These are phyloP conservation scores for Drosophila anomalata DNA, from an alignment of 2,888 invertebrate genomes.

Conservation along the genomic window DNA sequence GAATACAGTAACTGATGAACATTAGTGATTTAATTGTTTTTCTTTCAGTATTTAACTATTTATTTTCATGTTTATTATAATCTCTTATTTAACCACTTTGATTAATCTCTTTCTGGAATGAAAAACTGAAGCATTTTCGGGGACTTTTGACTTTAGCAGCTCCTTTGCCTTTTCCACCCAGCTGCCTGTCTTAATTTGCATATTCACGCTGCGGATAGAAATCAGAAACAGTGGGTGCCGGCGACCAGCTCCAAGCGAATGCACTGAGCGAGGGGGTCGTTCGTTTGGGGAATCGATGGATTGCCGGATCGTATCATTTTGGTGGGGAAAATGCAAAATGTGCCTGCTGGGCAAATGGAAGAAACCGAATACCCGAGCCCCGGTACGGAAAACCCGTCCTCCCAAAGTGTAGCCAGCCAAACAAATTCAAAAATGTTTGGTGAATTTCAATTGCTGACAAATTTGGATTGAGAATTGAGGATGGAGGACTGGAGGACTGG, in stretches of 20 bases:
- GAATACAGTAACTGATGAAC: slow-evolving; percentile 24
- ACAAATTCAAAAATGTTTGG: slow-evolving; percentile 80
- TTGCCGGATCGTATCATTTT: slow-evolving; percentile 17
- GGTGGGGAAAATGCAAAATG: slow-evolving; percentile 69
- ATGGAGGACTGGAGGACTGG: too few species aligned
- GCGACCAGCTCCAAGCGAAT: slow-evolving; percentile 33
- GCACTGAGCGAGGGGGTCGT: slow-evolving; percentile 45
- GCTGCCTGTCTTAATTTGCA: slow-evolving; percentile 62
- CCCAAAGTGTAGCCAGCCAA: slow-evolving; percentile 56
- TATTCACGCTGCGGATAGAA: slow-evolving; percentile 79
- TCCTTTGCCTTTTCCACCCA: slow-evolving; percentile 17
- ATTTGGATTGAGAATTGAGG: slow-evolving; percentile 37
- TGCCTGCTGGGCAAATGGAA: slow-evolving; percentile 73
- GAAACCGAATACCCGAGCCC: slow-evolving; percentile 26
- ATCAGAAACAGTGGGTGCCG: slow-evolving; percentile 77
- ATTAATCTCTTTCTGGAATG: slow-evolving; percentile 1
- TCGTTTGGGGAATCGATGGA: slow-evolving; percentile 56
- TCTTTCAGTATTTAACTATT: background rate
- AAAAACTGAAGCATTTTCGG: slow-evolving; percentile 19
- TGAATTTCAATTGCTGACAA: slow-evolving; percentile 80
- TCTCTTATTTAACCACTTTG: slow-evolving; percentile 20
- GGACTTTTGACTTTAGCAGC: slow-evolving; percentile 15
- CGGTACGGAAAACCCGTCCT: slow-evolving; percentile 45
- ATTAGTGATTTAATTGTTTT: background rate
- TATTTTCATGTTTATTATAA: slow-evolving; percentile 65